A percentile compares a stretch with the other conserved stretches of the same genome.
These are phyloP conservation scores for Ectemnius lituratus DNA, from an alignment of 2,888 invertebrate genomes.

Conservation along the genomic window DNA sequence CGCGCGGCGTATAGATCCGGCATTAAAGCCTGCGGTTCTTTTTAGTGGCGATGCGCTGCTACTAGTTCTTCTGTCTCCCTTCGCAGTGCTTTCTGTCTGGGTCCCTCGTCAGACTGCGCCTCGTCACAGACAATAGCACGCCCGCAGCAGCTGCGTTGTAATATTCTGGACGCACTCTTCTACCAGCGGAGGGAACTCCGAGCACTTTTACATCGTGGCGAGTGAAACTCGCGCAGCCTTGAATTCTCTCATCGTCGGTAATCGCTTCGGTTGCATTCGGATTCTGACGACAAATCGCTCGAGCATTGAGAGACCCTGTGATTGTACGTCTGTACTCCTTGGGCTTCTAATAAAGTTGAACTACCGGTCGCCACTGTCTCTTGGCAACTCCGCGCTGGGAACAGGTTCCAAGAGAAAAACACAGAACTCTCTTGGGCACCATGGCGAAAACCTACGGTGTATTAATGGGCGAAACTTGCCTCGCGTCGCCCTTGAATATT, in stretches of 20 bases:
- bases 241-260: constrained; percentile 30
- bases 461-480: constrained; percentile 14
- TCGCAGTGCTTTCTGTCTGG: constrained; percentile 4
- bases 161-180: constrained; percentile 22
- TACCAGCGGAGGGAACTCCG: constrained; percentile 1
- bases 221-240: constrained; percentile 26
- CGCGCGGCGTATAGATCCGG: neutral
- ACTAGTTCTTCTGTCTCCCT: constrained; percentile 4
- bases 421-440: constrained; percentile 18
- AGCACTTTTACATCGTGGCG: constrained; percentile 22
- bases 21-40: constrained; percentile 12
- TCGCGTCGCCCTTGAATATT: constrained; percentile 33
- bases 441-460: constrained; percentile 6
- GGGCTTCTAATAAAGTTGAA: constrained; percentile 13
- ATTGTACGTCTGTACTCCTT: neutral
- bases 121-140: constrained; percentile 32
- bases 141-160: constrained; percentile 20
- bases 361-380: constrained; percentile 2
- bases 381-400: neutral
- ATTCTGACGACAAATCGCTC: constrained; percentile 16
- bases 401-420: neutral
- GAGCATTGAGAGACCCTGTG: neutral
- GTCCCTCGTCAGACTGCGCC: constrained; percentile 11
- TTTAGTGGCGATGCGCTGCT: neutral
- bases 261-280: constrained; percentile 1